Conservation (phyloP, 2,113 vertebrate genomes). For the Platanista minor region DNA sequence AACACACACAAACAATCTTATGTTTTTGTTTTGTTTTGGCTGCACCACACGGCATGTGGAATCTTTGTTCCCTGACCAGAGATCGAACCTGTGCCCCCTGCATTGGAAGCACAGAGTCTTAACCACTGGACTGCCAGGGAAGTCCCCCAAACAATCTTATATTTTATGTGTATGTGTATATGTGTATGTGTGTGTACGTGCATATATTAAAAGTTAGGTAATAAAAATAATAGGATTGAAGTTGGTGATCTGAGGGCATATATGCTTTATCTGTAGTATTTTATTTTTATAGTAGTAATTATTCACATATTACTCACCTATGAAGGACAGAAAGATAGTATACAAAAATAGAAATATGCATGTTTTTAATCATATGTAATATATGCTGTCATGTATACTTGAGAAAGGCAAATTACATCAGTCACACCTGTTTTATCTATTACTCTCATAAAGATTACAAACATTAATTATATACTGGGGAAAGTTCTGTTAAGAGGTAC, state of each 20-base stretch:
- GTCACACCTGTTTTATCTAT: not conserved
- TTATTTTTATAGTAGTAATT: not conserved
- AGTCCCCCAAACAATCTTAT: not conserved
- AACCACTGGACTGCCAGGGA: too few relatives aligned
- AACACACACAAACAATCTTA: not conserved
- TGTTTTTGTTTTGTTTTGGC: not conserved
- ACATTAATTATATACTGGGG: not conserved
- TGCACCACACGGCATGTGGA: too few relatives aligned
- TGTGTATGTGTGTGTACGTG: not conserved
- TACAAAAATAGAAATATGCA: not conserved
- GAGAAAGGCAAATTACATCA: not conserved
- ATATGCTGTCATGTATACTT: not conserved
- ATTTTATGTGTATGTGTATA: not conserved
- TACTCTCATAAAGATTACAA: not conserved
- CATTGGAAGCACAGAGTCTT: too few relatives aligned
- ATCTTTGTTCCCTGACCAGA: too few relatives aligned
- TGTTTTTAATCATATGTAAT: not conserved
- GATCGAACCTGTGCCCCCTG: too few relatives aligned
- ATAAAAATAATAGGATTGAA: not conserved
- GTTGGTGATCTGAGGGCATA: not conserved
- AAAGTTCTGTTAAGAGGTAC: not conserved
- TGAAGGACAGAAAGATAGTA: not conserved
- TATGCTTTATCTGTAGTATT: not conserved
- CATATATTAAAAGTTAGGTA: not conserved
- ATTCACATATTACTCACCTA: not conserved